These are phyloP conservation scores for Arenaria interpres DNA, from an alignment of 2,113 vertebrate species.

Conservation along the genomic window DNA sequence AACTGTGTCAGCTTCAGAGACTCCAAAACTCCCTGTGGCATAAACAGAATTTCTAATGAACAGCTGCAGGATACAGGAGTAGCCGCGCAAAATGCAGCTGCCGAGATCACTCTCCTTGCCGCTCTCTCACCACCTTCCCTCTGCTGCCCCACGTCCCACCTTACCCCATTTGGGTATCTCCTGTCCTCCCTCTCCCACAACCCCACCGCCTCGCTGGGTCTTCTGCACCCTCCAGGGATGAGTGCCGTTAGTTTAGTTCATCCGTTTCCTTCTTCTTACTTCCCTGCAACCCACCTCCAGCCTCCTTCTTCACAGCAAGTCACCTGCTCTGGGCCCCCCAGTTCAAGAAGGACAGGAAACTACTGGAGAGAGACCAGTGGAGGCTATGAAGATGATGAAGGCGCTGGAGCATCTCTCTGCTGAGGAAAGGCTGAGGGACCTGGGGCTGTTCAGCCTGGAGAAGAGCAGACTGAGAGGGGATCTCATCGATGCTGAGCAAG, in stretches of 20 bases:
- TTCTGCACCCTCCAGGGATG: not conserved
- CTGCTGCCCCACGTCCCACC: not conserved
- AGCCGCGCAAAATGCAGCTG: conserved; percentile 6
- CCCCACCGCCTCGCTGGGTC: not conserved
- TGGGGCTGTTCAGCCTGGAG: no score
- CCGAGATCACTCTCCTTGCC: not conserved
- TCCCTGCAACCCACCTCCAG: not conserved
- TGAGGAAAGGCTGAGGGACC: no score
- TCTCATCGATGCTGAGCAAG: no score
- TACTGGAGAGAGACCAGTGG: no score
- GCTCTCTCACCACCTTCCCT: not conserved
- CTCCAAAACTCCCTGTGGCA: conserved; percentile 55
- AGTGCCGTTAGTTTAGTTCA: not conserved
- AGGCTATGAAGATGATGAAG: no score
- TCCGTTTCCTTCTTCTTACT: not conserved
- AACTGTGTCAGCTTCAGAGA: conserved; percentile 60
- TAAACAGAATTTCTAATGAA: conserved; percentile 62
- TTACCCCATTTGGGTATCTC: not conserved
- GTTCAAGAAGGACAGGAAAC: no score
- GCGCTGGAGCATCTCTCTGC: no score
- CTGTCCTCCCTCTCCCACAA: not conserved
- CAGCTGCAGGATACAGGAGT: conserved; percentile 62
- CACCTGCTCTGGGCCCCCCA: not conserved
- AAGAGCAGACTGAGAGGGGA: no score
- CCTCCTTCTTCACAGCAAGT: not conserved